Evolutionary conservation across 1,140 invertebrate species (phyloP).

Genomic region (Polypedilum pembai): DNA sequence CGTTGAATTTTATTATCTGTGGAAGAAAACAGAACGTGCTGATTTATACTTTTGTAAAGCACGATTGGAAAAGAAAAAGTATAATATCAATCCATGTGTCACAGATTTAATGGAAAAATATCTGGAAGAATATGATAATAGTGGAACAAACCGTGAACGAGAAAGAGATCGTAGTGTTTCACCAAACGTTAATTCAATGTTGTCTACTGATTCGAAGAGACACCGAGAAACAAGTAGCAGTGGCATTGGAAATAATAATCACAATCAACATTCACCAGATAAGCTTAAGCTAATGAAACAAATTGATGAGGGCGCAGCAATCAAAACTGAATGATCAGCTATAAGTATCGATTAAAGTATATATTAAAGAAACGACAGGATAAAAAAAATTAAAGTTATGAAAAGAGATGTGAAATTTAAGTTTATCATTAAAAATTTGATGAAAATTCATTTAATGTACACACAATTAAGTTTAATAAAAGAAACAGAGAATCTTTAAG

Average conservation of each 20-base stretch:
- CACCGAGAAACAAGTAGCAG: background rate
- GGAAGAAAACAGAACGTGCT: slow-evolving; percentile 97
- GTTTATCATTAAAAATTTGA: background rate
- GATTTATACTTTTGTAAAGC: slow-evolving; percentile 81
- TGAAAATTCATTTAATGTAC: background rate
- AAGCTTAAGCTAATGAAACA: background rate
- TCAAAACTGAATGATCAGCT: slow-evolving; percentile 5
- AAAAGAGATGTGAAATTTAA: background rate
- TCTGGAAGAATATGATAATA: slow-evolving; percentile 67
- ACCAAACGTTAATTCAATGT: slow-evolving; percentile 35
- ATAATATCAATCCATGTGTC: slow-evolving; percentile 72
- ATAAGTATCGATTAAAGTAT: too few species aligned
- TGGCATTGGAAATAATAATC: background rate
- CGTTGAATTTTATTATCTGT: slow-evolving; percentile 97
- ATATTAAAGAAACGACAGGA: background rate
- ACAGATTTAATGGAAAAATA: slow-evolving; percentile 84
- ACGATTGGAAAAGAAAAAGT: slow-evolving; percentile 79
- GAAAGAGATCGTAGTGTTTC: slow-evolving; percentile 43
- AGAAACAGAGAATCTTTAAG: background rate
- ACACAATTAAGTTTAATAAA: background rate
- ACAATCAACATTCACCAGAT: background rate
- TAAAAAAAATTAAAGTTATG: background rate
- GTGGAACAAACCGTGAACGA: slow-evolving; percentile 20
- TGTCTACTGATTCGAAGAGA: background rate
- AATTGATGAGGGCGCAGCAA: slow-evolving; percentile 16